Conservation (phyloP, 2,797 vertebrate genomes). For the Echeneis naucrates region DNA sequence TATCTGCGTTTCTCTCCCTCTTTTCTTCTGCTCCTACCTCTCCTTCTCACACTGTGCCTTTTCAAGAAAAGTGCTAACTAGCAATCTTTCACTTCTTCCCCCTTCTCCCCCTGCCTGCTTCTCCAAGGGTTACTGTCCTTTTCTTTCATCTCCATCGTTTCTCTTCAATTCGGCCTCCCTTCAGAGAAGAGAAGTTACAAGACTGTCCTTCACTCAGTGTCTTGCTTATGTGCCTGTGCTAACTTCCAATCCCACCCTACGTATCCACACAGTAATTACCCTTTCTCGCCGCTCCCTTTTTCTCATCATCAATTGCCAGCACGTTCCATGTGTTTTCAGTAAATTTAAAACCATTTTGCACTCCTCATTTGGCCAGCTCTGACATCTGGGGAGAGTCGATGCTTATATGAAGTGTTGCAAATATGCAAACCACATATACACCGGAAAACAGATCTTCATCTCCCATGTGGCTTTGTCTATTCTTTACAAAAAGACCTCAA, state of each 20-base stretch:
- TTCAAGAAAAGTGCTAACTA: constrained; percentile 61
- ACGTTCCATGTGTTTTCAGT: constrained; percentile 10
- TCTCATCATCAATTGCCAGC: background rate
- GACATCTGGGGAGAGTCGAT: background rate
- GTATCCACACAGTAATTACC: constrained; percentile 40
- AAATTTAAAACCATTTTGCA: constrained; percentile 2
- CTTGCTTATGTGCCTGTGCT: background rate
- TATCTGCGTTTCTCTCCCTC: constrained; percentile 52
- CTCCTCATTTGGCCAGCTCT: constrained; percentile 11
- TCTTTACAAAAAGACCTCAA: constrained; percentile 11
- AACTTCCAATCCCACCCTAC: constrained; percentile 3
- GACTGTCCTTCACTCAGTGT: constrained; percentile 53
- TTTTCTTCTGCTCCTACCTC: constrained; percentile 39
- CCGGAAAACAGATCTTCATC: background rate
- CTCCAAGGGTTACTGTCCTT: constrained; percentile 36
- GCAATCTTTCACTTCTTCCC: constrained; percentile 50
- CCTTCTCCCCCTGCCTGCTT: constrained; percentile 25
- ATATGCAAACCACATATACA: background rate
- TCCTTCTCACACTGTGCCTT: constrained; percentile 54
- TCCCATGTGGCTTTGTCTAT: background rate
- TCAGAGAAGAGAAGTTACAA: constrained; percentile 43
- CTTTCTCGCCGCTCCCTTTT: background rate
- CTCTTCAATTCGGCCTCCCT: constrained; percentile 49
- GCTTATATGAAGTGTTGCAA: background rate
- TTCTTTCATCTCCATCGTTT: constrained; percentile 36